phyloP scores from a whole-genome alignment of 2,113 vertebrate species.

The Oophaga pumilio region DNA sequence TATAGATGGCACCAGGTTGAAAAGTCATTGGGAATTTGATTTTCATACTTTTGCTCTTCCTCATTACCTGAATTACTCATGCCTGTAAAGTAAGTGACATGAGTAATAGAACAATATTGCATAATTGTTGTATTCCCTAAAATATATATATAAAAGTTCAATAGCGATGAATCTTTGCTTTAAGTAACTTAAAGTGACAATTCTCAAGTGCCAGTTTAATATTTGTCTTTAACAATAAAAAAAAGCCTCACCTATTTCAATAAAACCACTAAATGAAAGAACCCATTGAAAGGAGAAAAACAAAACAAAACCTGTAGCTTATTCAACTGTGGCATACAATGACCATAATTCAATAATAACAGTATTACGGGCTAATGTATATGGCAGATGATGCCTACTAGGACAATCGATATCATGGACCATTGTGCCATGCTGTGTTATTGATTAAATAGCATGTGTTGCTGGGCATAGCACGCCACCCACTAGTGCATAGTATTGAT shows the following conservation, averaged over 20 bases:
- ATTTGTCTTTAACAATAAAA: not conserved
- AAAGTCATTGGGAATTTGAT: too few species aligned
- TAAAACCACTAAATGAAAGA: not conserved
- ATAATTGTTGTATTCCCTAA: too few species aligned
- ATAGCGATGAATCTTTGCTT: not conserved
- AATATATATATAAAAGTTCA: too few species aligned
- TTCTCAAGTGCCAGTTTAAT: not conserved
- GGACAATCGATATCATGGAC: slow-evolving; percentile 3
- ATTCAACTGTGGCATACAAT: not conserved
- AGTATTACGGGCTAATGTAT: not conserved
- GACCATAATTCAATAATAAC: not conserved
- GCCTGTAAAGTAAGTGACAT: too few species aligned
- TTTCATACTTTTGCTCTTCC: too few species aligned
- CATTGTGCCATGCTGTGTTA: not conserved
- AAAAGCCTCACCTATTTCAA: not conserved
- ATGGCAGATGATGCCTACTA: slow-evolving; percentile 9
- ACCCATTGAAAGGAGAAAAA: not conserved
- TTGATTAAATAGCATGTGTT: slow-evolving; percentile 22
- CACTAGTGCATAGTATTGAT: slow-evolving; percentile 25
- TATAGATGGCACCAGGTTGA: too few species aligned
- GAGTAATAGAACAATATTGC: too few species aligned
- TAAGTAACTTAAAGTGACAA: not conserved
- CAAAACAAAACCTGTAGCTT: not conserved
- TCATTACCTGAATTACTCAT: too few species aligned
- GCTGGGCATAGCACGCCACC: slow-evolving; percentile 24